Percentiles rank a stretch among this genome's conserved stretches.
These are phyloP conservation scores for Pseudococcus viburni DNA, from an alignment of 2,888 invertebrate species.

Conservation along the genomic window DNA sequence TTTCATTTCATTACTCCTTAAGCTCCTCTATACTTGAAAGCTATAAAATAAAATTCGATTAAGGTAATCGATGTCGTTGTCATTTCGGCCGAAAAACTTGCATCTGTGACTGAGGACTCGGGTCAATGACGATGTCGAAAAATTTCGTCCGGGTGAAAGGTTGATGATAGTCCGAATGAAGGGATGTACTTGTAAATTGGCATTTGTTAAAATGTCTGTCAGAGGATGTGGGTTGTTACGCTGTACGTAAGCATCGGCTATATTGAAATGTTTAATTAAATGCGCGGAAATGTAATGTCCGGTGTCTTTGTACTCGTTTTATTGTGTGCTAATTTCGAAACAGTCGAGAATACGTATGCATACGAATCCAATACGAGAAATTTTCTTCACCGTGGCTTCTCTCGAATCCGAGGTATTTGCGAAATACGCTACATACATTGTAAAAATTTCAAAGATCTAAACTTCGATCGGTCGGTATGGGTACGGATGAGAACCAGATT, in stretches of 20 bases:
- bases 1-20: neutral
- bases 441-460: neutral
- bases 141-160: neutral
- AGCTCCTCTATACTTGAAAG: neutral
- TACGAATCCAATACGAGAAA: neutral
- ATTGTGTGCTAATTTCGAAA: conserved; percentile 18
- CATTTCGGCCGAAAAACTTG: neutral
- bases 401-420: neutral
- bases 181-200: neutral
- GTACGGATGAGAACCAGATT: neutral
- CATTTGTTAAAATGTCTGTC: conserved; percentile 6
- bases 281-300: conserved; percentile 25
- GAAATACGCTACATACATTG: neutral
- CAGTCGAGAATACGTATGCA: neutral
- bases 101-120: neutral
- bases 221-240: conserved; percentile 17
- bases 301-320: conserved; percentile 19
- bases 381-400: neutral
- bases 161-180: neutral
- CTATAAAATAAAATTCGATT: neutral
- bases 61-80: neutral
- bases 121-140: neutral
- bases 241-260: neutral
- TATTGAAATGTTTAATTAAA: conserved; percentile 31
- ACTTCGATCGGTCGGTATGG: neutral